Percentiles rank a stretch among this genome's conserved stretches.
These are phyloP conservation scores for Chiloscyllium plagiosum DNA, from an alignment of 2,113 vertebrate species.

Conservation along the genomic window DNA sequence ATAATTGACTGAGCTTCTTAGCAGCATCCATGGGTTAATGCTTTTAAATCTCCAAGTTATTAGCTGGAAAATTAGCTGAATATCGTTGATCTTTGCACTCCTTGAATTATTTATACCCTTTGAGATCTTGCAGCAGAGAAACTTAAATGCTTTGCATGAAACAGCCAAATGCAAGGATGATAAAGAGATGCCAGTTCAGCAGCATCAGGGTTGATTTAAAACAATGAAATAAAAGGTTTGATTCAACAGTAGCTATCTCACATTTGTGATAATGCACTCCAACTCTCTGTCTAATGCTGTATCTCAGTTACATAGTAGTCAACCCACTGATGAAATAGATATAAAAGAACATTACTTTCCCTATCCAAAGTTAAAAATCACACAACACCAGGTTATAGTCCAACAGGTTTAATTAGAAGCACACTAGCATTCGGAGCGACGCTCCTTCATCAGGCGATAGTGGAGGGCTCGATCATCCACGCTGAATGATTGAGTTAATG, in stretches of 20 bases:
- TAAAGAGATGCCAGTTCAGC: neutral
- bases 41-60: neutral
- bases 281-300: neutral
- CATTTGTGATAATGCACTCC: neutral
- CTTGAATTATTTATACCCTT: neutral
- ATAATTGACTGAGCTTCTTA: neutral
- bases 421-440: too few species aligned
- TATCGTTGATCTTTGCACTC: neutral
- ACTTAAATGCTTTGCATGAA: neutral
- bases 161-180: neutral
- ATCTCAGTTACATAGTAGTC: neutral
- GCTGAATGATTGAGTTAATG: neutral
- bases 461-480: too few species aligned
- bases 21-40: neutral
- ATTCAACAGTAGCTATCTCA: neutral
- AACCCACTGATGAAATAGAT: neutral
- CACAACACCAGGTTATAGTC: too few species aligned
- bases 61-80: neutral
- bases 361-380: too few species aligned
- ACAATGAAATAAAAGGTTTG: neutral
- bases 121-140: neutral
- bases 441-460: too few species aligned
- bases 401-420: too few species aligned
- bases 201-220: neutral
- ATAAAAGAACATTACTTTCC: neutral